phyloP scores from a whole-genome alignment of 2,113 vertebrate species.

The Oceanodroma tethys region DNA sequence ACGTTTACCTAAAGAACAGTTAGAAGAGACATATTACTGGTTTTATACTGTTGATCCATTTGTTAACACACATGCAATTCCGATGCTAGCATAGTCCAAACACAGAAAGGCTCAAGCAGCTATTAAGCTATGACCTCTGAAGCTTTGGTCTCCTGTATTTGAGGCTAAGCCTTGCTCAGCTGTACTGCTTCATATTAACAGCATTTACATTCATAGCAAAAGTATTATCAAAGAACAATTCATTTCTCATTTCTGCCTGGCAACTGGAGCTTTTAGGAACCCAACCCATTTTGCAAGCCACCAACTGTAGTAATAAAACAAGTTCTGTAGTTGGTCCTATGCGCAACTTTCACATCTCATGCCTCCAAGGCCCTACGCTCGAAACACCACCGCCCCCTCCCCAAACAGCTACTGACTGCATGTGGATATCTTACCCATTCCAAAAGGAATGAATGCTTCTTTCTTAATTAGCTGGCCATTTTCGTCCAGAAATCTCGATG shows the following conservation, averaged over 20 bases:
- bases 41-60: neutral
- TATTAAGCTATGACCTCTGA: neutral
- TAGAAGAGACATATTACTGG: neutral
- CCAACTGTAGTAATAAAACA: neutral
- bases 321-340: neutral
- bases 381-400: neutral
- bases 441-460: slow-evolving; percentile 92
- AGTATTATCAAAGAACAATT: neutral
- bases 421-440: slow-evolving; percentile 81
- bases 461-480: slow-evolving; percentile 85
- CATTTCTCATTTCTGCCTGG: neutral
- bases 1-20: slow-evolving; percentile 81
- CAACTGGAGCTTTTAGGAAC: neutral
- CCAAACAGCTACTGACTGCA: neutral
- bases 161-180: neutral
- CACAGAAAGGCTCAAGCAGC: neutral
- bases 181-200: neutral
- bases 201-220: neutral
- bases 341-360: neutral
- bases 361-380: neutral
- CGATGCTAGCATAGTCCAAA: neutral
- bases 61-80: neutral
- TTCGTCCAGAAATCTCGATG: slow-evolving; percentile 85
- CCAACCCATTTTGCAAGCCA: neutral
- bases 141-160: neutral